Conservation (phyloP, 2,113 vertebrate species). For the Brachirus orientalis region DNA sequence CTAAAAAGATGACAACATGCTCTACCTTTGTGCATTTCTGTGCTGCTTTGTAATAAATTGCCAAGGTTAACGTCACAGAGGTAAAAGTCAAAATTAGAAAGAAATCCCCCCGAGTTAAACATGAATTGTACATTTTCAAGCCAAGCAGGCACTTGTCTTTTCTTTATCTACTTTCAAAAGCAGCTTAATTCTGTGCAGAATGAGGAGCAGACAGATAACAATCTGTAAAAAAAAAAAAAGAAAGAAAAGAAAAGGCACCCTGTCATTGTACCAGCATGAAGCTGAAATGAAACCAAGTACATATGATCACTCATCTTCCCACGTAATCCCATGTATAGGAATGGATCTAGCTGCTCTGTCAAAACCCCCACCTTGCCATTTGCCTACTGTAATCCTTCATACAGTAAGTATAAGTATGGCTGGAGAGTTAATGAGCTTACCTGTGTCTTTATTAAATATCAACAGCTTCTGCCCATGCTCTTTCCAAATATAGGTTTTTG, state of each 20-base stretch:
- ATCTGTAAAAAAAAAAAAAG: conserved; percentile 10
- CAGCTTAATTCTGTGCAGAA: conserved; percentile 41
- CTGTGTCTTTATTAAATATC: conserved; percentile 70
- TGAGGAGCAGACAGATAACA: conserved; percentile 21
- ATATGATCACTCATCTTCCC: conserved; percentile 32
- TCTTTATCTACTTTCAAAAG: conserved; percentile 45
- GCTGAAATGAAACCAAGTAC: conserved; percentile 36
- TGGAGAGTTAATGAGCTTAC: conserved; percentile 70
- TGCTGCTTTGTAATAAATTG: neutral
- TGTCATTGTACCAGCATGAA: conserved; percentile 8
- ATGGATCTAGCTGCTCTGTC: conserved; percentile 17
- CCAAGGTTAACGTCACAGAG: neutral
- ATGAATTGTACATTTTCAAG: conserved; percentile 19
- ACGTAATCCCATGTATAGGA: conserved; percentile 15
- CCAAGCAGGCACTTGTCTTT: conserved; percentile 28
- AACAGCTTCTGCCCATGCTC: conserved; percentile 39
- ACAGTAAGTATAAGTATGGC: conserved; percentile 44
- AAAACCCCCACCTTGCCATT: conserved; percentile 15
- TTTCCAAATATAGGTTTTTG: conserved; percentile 56
- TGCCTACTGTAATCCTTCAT: conserved; percentile 53
- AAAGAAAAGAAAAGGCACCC: neutral
- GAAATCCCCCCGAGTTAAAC: conserved; percentile 11
- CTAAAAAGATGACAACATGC: neutral
- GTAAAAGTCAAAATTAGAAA: conserved; percentile 20
- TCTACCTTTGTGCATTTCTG: neutral